Percentiles rank a stretch among this genome's conserved stretches.
Evolutionary conservation across 1,140 invertebrate species (phyloP).

Genomic region (Diabrotica virgifera): DNA sequence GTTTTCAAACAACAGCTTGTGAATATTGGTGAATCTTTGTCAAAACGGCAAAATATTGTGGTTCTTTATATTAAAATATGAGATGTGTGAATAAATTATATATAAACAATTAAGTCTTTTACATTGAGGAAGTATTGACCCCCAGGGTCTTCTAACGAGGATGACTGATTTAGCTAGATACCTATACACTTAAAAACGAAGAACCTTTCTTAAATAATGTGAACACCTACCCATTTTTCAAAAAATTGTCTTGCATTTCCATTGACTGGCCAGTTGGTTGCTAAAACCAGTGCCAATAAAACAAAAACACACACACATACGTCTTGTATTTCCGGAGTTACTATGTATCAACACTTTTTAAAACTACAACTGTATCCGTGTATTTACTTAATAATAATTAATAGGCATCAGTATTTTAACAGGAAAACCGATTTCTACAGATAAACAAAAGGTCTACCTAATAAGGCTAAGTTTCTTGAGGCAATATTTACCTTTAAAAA

Average conservation of each 20-base stretch:
- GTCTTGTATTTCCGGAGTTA: slow-evolving; percentile 18
- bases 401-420: neutral
- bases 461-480: slow-evolving; percentile 38
- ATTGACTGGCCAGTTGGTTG: no score
- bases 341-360: neutral
- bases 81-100: slow-evolving; percentile 12
- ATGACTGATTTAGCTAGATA: slow-evolving; percentile 33
- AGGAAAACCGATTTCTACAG: slow-evolving; percentile 12
- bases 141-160: slow-evolving; percentile 27
- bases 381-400: slow-evolving; percentile 7
- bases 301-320: no score
- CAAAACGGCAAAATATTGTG: neutral
- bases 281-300: no score
- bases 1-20: neutral
- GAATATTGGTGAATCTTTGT: neutral
- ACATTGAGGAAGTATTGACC: slow-evolving; percentile 30
- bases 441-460: slow-evolving; percentile 36
- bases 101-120: slow-evolving; percentile 3
- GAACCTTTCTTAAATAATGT: slow-evolving; percentile 19
- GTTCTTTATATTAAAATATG: neutral
- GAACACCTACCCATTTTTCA: slow-evolving; percentile 21
- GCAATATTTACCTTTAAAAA: slow-evolving; percentile 39
- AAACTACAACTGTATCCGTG: neutral
- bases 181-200: slow-evolving; percentile 23
- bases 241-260: slow-evolving; percentile 8